Evolutionary conservation across 2,888 invertebrate genomes (phyloP), one percentile per base, ranked within the genome.

Genomic region (Andricus quercusramuli): DNA sequence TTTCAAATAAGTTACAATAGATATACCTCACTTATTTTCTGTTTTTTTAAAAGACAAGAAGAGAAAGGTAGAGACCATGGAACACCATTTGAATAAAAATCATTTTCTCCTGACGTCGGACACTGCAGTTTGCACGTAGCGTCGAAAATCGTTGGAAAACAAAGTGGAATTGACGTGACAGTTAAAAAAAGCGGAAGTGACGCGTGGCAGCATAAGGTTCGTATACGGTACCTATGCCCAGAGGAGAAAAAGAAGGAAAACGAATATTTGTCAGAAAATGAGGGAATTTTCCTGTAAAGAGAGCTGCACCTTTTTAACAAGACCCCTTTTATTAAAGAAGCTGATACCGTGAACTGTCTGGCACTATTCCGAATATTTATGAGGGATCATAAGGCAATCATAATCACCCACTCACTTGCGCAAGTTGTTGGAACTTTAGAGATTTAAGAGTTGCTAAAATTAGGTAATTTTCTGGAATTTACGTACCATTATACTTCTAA

Each of bases 191-290:
- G 68, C 47, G 70, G 70, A 51, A 51, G 70, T 70, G 47, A 70
- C 70, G 70, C 70, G 70, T 70, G 70, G 47, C 47, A 70, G 47
- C 47, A 70, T 44, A 70, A 70, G 44, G 29, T 70, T 70, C 70
- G 25, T 70, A 47, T 70, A 70, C 29, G 20, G 29, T 68, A 47
- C 68, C 68, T 25, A 17, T 13, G 4, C 20, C 70, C 29, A 2
- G 70, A 70, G 9, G 9, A 47, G 25, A 17, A 41, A 70, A 47
- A 15, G 47, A 47, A 47, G 20, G 29, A 70, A 29, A 70, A 47
- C 51, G 51, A 70, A 70, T 70, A 70, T 70, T 51, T 70, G 70
- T 70, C 70, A 47, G 70, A 70, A 70, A 70, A 70, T 70, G 51
- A 70, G 70, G 47, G 25, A 70, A 29, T 70, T 74, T 51, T 32